Evolutionary conservation across 2,888 invertebrate genomes (phyloP).

Genomic region (Thyatira batis): DNA sequence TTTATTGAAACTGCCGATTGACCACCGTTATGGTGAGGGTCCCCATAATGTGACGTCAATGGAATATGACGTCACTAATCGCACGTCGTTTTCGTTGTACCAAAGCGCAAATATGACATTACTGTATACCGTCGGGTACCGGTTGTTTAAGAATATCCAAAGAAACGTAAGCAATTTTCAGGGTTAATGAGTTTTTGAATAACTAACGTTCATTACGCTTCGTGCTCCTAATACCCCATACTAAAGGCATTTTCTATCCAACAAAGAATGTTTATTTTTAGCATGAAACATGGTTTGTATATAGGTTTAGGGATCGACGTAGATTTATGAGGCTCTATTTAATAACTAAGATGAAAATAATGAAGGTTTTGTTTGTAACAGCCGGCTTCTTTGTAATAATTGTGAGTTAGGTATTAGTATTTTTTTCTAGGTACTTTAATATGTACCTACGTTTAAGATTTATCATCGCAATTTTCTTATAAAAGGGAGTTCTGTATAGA

Average conservation of each 20-base stretch:
- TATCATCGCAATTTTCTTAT: not conserved
- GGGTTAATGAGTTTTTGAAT: slow-evolving; percentile 48
- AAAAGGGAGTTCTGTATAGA: too few species aligned
- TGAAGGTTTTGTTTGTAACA: not conserved
- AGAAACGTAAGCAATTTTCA: slow-evolving; percentile 50
- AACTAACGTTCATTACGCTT: slow-evolving; percentile 6
- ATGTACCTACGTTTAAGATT: not conserved
- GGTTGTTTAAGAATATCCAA: slow-evolving; percentile 35
- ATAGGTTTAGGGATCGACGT: not conserved
- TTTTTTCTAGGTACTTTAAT: not conserved
- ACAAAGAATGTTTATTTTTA: not conserved
- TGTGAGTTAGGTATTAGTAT: not conserved
- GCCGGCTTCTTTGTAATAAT: not conserved
- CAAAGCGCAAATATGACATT: slow-evolving; percentile 37
- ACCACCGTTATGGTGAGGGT: not conserved
- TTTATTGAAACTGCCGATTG: not conserved
- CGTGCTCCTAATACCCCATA: not conserved
- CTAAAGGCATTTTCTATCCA: not conserved
- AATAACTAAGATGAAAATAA: not conserved
- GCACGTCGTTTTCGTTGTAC: slow-evolving; percentile 37
- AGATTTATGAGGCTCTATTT: not conserved
- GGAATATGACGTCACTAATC: slow-evolving; percentile 39
- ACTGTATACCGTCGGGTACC: slow-evolving; percentile 32
- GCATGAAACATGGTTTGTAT: not conserved
- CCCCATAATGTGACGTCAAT: slow-evolving; percentile 22